A percentile compares a stretch with the other conserved stretches of the same genome.
phyloP scores from a whole-genome alignment of 2,113 vertebrate genomes.

The Dryoscopus gambensis region DNA sequence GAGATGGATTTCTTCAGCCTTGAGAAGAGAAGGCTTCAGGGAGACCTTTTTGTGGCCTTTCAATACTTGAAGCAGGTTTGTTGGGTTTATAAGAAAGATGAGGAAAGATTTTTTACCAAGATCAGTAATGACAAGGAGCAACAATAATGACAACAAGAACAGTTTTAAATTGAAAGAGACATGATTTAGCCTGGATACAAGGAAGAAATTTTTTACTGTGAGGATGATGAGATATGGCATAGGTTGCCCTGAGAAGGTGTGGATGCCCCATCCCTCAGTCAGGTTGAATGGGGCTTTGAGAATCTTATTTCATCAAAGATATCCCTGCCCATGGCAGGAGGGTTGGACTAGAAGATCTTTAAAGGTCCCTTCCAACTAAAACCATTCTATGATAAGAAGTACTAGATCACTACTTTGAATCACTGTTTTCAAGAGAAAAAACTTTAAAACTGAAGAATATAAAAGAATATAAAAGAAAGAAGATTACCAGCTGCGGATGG shows the following conservation, averaged over 20 bases:
- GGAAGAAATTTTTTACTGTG: background rate
- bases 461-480: no score
- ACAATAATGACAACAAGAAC: background rate
- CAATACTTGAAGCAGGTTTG: background rate
- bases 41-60: background rate
- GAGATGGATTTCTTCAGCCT: background rate
- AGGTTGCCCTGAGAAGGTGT: background rate
- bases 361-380: background rate
- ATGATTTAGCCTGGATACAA: background rate
- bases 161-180: background rate
- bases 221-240: background rate
- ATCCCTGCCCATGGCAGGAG: rapidly evolving
- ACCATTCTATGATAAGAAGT: background rate
- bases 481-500: background rate
- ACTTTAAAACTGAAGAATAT: background rate
- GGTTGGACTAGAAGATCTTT: background rate
- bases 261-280: background rate
- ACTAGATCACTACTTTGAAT: background rate
- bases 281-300: background rate
- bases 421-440: background rate
- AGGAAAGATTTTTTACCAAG: background rate
- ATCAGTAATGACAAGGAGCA: background rate
- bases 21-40: background rate
- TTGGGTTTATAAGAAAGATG: background rate
- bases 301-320: background rate